phyloP scores from a whole-genome alignment of 2,888 invertebrate species.

The Cartodere bifasciata region DNA sequence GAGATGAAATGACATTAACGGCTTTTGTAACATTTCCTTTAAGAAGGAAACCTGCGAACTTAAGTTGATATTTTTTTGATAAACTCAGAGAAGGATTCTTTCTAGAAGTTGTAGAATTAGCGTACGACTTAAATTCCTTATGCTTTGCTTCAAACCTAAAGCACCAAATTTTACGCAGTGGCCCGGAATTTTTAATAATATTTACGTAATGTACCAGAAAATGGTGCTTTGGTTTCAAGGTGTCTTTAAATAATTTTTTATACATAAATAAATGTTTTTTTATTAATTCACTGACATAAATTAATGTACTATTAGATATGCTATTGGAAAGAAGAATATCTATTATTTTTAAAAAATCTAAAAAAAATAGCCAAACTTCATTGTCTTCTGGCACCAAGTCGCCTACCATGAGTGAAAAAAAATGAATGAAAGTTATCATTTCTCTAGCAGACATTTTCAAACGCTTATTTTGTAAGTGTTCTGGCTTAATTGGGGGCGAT shows the following conservation, averaged over 20 bases:
- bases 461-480: slow-evolving; percentile 1
- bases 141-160: slow-evolving; percentile 3
- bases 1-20: too few species aligned
- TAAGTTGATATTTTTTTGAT: slow-evolving; percentile 3
- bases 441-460: slow-evolving; percentile 9
- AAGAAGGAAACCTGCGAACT: too few species aligned
- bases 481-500: slow-evolving; percentile 3
- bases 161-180: slow-evolving; percentile 1
- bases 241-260: slow-evolving; percentile 1
- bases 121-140: slow-evolving; percentile 3
- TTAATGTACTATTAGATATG: background rate
- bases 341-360: slow-evolving; percentile 3
- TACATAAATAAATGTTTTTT: slow-evolving; percentile 3
- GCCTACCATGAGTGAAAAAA: slow-evolving; percentile 3
- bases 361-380: slow-evolving; percentile 7
- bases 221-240: slow-evolving; percentile 4
- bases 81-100: background rate
- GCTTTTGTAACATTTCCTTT: too few species aligned
- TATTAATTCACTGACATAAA: background rate
- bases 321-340: slow-evolving; percentile 1
- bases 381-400: slow-evolving; percentile 5
- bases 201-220: slow-evolving; percentile 1
- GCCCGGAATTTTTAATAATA: slow-evolving; percentile 3
- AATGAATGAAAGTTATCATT: slow-evolving; percentile 7
- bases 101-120: slow-evolving; percentile 2